Conservation (phyloP, 1,140 invertebrate genomes). For the Cepaea nemoralis region DNA sequence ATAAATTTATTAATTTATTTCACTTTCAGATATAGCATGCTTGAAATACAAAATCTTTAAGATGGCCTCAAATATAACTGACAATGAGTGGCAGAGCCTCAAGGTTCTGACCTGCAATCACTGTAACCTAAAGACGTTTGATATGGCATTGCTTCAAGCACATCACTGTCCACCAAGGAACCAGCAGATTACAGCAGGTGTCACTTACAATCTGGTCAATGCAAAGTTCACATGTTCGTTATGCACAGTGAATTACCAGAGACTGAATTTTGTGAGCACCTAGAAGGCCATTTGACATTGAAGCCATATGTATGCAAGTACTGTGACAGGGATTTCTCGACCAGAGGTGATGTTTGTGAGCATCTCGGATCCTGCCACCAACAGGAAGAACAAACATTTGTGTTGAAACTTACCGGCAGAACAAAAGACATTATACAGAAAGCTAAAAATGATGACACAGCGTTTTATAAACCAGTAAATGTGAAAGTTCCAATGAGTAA, state of each 20-base stretch:
- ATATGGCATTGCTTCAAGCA: not conserved
- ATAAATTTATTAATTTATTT: too few relatives aligned
- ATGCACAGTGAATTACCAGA: constrained; percentile 7
- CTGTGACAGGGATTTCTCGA: not conserved
- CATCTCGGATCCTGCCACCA: not conserved
- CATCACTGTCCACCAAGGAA: not conserved
- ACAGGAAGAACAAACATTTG: not conserved
- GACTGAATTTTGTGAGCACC: constrained; percentile 2
- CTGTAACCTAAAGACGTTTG: constrained; percentile 12
- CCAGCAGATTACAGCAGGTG: not conserved
- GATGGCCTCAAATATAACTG: not conserved
- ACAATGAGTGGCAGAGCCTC: not conserved
- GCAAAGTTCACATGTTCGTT: not conserved
- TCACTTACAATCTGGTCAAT: not conserved
- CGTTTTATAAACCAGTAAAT: not conserved
- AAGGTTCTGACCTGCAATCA: not conserved
- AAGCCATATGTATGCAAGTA: constrained; percentile 1
- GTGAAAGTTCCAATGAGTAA: too few relatives aligned
- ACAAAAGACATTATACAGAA: not conserved
- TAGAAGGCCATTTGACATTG: not conserved
- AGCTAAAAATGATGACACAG: not conserved
- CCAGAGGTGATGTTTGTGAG: not conserved
- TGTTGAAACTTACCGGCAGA: not conserved
- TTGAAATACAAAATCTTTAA: not conserved
- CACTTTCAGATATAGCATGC: not conserved